phyloP scores from a whole-genome alignment of 2,888 invertebrate genomes.

The Macaria liturata region DNA sequence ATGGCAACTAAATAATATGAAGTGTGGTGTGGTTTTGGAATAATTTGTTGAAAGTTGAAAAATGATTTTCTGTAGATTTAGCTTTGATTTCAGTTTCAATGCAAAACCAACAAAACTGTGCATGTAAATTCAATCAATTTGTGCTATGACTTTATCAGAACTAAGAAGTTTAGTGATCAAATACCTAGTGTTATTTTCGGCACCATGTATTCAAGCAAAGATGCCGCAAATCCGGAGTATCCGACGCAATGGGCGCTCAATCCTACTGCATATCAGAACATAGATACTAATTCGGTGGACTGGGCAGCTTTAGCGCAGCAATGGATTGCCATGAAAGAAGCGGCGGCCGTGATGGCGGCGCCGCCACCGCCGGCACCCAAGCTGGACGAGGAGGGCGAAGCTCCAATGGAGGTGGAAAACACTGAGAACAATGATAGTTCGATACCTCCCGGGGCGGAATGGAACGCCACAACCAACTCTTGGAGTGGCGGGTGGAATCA shows the following conservation, averaged over 20 bases:
- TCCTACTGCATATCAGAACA: slow-evolving; percentile 91
- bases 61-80: too few relatives aligned
- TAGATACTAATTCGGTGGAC: slow-evolving; percentile 94
- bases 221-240: slow-evolving; percentile 85
- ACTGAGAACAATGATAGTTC: slow-evolving; percentile 82
- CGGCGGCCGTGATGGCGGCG: slow-evolving; percentile 82
- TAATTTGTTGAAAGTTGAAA: too few relatives aligned
- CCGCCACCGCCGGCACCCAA: slow-evolving; percentile 83
- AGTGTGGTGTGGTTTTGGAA: too few relatives aligned
- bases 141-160: too few relatives aligned
- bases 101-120: too few relatives aligned
- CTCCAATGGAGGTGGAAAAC: slow-evolving; percentile 93
- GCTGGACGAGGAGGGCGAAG: slow-evolving; percentile 90
- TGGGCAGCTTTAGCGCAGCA: slow-evolving; percentile 98
- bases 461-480: slow-evolving; percentile 64
- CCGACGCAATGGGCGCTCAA: slow-evolving; percentile 92
- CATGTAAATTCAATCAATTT: too few relatives aligned
- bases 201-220: slow-evolving; percentile 83
- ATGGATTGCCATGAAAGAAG: slow-evolving; percentile 98
- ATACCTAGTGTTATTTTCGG: slow-evolving; percentile 32
- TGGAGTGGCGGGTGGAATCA: slow-evolving; percentile 75
- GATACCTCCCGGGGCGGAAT: slow-evolving; percentile 58
- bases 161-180: slow-evolving; percentile 10
- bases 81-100: too few relatives aligned
- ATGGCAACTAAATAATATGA: too few relatives aligned